phyloP scores from a whole-genome alignment of 2,113 vertebrate genomes.

The Rhineura floridana region DNA sequence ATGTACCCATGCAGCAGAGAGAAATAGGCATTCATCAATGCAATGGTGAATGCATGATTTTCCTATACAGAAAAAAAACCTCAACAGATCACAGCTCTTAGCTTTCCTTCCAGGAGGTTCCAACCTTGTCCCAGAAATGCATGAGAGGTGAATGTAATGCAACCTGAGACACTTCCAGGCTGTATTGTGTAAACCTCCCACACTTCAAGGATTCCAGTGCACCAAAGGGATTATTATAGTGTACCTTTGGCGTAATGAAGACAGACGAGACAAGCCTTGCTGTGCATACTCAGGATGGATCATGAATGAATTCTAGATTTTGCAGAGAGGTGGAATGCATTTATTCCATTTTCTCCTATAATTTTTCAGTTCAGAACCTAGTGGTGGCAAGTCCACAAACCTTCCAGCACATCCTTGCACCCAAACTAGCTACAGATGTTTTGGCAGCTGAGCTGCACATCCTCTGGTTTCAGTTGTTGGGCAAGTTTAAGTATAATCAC shows the following conservation, averaged over 20 bases:
- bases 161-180: no score
- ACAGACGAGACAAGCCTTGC: no score
- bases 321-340: not conserved
- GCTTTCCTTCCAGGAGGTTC: not conserved
- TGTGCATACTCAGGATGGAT: not conserved
- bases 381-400: not conserved
- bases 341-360: not conserved
- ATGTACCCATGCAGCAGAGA: not conserved
- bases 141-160: not conserved
- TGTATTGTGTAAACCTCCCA: not conserved
- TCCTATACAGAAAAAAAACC: not conserved
- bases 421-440: not conserved
- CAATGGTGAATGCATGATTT: not conserved
- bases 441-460: not conserved
- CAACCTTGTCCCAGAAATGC: not conserved
- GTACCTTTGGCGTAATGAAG: not conserved
- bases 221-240: not conserved
- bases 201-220: not conserved
- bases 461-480: not conserved
- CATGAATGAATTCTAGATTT: not conserved
- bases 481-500: not conserved
- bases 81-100: no score
- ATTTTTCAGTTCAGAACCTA: not conserved
- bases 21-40: not conserved
- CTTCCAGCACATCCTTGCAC: not conserved